Percentiles rank a stretch among this genome's conserved stretches.
These are phyloP conservation scores for Catalaphyllia jardinei DNA, from an alignment of 64 coral and sea anemone species.

Conservation along the genomic window DNA sequence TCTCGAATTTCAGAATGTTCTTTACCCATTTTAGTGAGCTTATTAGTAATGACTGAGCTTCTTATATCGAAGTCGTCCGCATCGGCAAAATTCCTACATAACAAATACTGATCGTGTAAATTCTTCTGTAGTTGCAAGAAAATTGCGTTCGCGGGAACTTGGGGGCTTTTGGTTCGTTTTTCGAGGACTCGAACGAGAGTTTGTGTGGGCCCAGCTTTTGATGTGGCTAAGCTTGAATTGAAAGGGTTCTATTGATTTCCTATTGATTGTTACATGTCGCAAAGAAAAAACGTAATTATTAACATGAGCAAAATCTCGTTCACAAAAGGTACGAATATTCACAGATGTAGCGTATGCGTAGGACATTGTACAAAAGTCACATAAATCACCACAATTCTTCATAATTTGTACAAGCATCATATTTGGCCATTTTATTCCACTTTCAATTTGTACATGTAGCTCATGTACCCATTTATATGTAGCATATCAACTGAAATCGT, in stretches of 20 bases:
- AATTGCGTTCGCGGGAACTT: too few relatives aligned
- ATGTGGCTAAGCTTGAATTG: too few relatives aligned
- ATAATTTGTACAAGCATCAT: too few relatives aligned
- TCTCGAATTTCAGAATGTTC: background rate
- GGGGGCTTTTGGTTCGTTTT: too few relatives aligned
- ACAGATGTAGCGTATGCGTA: background rate
- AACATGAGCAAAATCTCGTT: background rate
- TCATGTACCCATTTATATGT: background rate
- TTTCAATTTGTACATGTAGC: background rate
- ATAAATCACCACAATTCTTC: too few relatives aligned
- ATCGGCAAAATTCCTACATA: background rate
- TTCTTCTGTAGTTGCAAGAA: too few relatives aligned
- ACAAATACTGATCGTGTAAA: background rate
- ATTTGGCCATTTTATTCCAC: background rate
- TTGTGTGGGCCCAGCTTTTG: too few relatives aligned
- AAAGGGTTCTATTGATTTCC: too few relatives aligned
- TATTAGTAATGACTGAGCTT: background rate
- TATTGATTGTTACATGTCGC: too few relatives aligned
- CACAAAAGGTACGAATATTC: background rate
- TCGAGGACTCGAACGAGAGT: too few relatives aligned
- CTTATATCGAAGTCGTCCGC: background rate
- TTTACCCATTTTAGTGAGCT: background rate
- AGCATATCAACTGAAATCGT: background rate
- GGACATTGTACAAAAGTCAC: background rate
- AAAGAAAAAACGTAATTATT: background rate